A percentile compares a stretch with the other conserved stretches of the same genome.
Evolutionary conservation across 2,797 vertebrate genomes (phyloP).

Genomic region (Enteromius argenteus): DNA sequence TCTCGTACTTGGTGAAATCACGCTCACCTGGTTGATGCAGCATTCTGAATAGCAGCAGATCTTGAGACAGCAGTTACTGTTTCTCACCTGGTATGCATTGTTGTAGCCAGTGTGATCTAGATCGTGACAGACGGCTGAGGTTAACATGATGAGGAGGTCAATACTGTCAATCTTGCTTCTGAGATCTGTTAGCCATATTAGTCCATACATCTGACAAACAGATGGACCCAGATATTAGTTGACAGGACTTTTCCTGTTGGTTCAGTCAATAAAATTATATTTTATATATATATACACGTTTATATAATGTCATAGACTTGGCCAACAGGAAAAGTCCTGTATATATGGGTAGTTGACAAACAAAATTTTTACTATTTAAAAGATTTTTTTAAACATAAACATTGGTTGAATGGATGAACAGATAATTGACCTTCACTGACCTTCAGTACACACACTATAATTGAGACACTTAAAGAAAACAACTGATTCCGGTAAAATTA

Average conservation of each 20-base stretch:
- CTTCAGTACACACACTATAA: background rate
- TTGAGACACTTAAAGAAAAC: background rate
- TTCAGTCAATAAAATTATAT: background rate
- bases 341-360: no score
- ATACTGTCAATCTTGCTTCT: constrained; percentile 77
- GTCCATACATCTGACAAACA: constrained; percentile 80
- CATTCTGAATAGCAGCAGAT: background rate
- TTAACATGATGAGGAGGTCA: constrained; percentile 82
- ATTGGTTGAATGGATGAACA: background rate
- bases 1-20: no score
- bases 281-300: no score
- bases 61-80: background rate
- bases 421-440: background rate
- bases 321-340: no score
- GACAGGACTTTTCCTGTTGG: background rate
- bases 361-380: no score
- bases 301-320: no score
- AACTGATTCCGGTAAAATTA: constrained; percentile 2
- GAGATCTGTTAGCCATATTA: constrained; percentile 84
- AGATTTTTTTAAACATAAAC: no score
- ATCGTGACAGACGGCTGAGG: constrained; percentile 83
- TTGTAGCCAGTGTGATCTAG: constrained; percentile 85
- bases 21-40: no score
- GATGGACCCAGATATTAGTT: background rate
- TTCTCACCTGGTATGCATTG: constrained; percentile 81